Evolutionary conservation across 2,113 vertebrate genomes (phyloP).

Genomic region (Lycocorax pyrrhopterus): DNA sequence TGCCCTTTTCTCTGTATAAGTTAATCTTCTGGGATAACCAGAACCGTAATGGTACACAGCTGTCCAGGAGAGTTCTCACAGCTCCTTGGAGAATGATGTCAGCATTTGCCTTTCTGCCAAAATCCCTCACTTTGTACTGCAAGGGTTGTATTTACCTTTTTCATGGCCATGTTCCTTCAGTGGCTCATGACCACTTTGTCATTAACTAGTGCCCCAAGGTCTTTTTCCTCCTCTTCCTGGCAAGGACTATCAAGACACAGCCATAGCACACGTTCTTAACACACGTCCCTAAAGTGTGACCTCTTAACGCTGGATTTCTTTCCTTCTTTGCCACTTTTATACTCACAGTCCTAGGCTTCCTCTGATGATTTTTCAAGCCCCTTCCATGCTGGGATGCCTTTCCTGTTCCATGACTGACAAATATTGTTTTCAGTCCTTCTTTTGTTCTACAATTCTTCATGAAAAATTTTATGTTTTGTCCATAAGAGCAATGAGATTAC

Average conservation of each 20-base stretch:
- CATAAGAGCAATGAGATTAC: background rate
- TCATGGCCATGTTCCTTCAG: background rate
- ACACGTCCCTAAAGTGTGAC: fast-evolving
- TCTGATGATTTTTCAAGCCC: background rate
- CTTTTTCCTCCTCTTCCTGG: background rate
- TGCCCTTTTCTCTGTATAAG: background rate
- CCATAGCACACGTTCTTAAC: background rate
- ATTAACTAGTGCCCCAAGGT: slow-evolving; percentile 1
- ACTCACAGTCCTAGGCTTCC: background rate
- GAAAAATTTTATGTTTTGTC: background rate
- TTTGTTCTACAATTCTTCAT: background rate
- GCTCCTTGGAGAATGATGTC: background rate
- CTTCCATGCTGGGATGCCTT: background rate
- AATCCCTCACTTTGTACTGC: background rate
- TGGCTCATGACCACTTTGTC: background rate
- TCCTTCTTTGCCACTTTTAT: background rate
- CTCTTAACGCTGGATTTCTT: background rate
- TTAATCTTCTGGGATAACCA: background rate
- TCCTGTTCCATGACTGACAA: background rate
- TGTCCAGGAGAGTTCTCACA: background rate
- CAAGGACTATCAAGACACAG: background rate
- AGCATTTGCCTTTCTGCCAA: background rate
- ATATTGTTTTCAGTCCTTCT: background rate
- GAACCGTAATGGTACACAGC: fast-evolving
- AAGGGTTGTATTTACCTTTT: slow-evolving; percentile 8